phyloP scores from a whole-genome alignment of 2,888 invertebrate genomes.

The Drosophila aldrichi region DNA sequence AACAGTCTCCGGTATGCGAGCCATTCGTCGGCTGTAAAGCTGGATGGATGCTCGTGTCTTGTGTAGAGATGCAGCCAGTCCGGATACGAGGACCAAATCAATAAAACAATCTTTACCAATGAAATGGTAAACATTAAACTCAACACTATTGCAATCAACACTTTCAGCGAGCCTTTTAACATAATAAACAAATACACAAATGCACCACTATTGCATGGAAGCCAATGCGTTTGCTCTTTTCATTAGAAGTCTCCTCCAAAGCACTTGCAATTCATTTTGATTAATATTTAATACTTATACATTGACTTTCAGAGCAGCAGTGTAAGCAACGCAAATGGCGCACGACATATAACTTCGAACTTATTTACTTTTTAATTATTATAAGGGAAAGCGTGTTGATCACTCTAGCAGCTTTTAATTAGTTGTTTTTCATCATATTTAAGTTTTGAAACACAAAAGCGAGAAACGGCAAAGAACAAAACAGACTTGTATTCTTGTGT shows the following conservation, averaged over 20 bases:
- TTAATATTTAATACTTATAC: slow-evolving; percentile 55
- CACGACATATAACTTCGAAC: slow-evolving; percentile 10
- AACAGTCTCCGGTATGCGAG: slow-evolving; percentile 90
- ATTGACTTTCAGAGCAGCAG: slow-evolving; percentile 19
- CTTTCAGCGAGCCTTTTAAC: slow-evolving; percentile 85
- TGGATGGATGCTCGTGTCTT: slow-evolving; percentile 84
- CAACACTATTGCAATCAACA: slow-evolving; percentile 85
- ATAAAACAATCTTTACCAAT: slow-evolving; percentile 85
- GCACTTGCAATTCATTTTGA: slow-evolving; percentile 27
- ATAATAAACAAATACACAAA: slow-evolving; percentile 67
- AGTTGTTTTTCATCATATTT: slow-evolving; percentile 16
- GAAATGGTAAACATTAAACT: slow-evolving; percentile 86
- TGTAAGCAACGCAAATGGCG: slow-evolving; percentile 9
- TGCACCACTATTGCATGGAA: slow-evolving; percentile 9
- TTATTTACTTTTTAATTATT: neutral
- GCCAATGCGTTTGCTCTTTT: slow-evolving; percentile 7
- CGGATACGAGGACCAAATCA: slow-evolving; percentile 85
- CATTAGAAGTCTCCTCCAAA: neutral
- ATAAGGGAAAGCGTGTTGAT: neutral
- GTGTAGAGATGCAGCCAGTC: slow-evolving; percentile 47
- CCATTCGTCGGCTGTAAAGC: slow-evolving; percentile 89
- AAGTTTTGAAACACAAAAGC: slow-evolving; percentile 27
- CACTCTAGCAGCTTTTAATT: neutral
- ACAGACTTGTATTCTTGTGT: slow-evolving; percentile 18
- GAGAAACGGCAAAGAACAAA: slow-evolving; percentile 14